Percentiles rank a stretch among this genome's conserved stretches.
These are phyloP conservation scores for Nerophis ophidion DNA, from an alignment of 2,113 vertebrate genomes.

Conservation along the genomic window DNA sequence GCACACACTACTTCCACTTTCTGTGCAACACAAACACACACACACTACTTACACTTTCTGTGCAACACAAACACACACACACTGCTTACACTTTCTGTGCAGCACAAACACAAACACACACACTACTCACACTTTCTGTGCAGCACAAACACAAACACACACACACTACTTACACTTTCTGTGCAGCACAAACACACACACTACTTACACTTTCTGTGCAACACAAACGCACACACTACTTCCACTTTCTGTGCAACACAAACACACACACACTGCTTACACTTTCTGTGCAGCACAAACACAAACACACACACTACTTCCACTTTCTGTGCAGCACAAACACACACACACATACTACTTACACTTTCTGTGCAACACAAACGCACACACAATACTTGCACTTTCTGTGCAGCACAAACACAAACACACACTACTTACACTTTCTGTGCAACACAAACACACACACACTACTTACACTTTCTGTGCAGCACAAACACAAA, in stretches of 20 bases:
- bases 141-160: slow-evolving; percentile 66
- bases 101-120: slow-evolving; percentile 64
- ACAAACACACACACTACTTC: too few relatives aligned
- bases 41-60: too few relatives aligned
- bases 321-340: slow-evolving; percentile 83
- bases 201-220: slow-evolving; percentile 95
- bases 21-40: slow-evolving; percentile 74
- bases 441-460: slow-evolving; percentile 81
- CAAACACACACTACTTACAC: too few relatives aligned
- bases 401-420: slow-evolving; percentile 83
- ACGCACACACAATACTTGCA: too few relatives aligned
- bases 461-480: too few relatives aligned
- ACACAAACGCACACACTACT: slow-evolving; percentile 62
- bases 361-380: slow-evolving; percentile 85
- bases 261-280: too few relatives aligned
- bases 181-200: slow-evolving; percentile 68
- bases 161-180: too few relatives aligned
- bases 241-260: slow-evolving; percentile 86
- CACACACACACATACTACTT: too few relatives aligned
- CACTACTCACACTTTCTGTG: slow-evolving; percentile 93
- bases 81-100: slow-evolving; percentile 97
- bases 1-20: too few relatives aligned
- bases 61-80: slow-evolving; percentile 66
- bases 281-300: slow-evolving; percentile 84
- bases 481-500: slow-evolving; percentile 75